Conservation (phyloP, 2,113 vertebrate species). For the Pollimyrus isidori region DNA sequence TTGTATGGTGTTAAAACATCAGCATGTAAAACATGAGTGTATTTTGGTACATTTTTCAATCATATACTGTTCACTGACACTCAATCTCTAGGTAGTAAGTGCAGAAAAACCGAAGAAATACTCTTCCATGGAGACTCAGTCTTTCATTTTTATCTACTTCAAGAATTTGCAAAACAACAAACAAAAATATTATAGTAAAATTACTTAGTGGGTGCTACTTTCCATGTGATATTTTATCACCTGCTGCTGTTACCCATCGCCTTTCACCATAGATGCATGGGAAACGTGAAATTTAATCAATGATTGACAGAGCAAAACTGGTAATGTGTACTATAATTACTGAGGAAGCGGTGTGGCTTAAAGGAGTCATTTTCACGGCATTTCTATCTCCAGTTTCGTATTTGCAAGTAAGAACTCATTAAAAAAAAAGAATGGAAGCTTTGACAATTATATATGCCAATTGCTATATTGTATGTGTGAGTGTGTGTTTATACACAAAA, state of each 20-base stretch:
- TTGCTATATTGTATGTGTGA: not conserved
- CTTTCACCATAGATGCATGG: not conserved
- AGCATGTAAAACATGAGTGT: not conserved
- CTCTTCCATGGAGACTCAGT: not conserved
- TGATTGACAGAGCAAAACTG: not conserved
- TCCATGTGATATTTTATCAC: not conserved
- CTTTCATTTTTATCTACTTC: not conserved
- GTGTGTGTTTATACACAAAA: not conserved
- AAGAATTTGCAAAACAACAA: not conserved
- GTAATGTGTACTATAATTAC: constrained; percentile 1
- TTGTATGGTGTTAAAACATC: not conserved
- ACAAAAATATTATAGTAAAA: not conserved
- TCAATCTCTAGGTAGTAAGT: not conserved
- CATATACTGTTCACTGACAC: not conserved
- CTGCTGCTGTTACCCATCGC: not conserved
- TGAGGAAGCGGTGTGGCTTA: not conserved
- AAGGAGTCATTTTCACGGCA: not conserved
- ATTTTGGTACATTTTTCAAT: not conserved
- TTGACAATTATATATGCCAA: not conserved
- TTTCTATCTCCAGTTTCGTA: not conserved
- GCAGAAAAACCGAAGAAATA: not conserved
- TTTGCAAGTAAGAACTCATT: not conserved
- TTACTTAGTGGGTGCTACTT: not conserved
- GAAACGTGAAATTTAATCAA: not conserved
- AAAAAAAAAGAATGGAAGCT: not conserved